Conservation (phyloP, 2,888 invertebrate species). For the Thysanoteuthis rhombus region DNA sequence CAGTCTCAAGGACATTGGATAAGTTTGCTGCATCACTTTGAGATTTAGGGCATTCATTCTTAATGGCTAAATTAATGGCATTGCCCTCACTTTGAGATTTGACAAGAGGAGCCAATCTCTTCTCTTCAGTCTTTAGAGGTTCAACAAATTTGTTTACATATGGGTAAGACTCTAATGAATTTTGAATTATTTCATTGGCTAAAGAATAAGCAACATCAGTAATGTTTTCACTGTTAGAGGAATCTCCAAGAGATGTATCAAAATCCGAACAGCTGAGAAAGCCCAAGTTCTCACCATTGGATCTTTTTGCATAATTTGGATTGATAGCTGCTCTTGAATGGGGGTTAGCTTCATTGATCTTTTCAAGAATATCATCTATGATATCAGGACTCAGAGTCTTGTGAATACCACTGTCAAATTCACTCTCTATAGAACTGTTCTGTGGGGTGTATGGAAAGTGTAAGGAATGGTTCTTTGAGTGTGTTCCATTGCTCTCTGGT, state of each 20-base stretch:
- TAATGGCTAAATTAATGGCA: background rate
- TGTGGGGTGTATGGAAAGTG: slow-evolving; percentile 66
- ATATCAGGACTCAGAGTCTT: slow-evolving; percentile 26
- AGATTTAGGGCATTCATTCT: slow-evolving; percentile 17
- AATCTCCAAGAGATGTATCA: background rate
- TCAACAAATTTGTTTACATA: slow-evolving; percentile 24
- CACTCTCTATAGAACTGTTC: slow-evolving; percentile 65
- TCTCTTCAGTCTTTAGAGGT: background rate
- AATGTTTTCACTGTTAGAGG: background rate
- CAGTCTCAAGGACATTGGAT: slow-evolving; percentile 24
- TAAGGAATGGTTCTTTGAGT: background rate
- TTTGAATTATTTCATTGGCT: slow-evolving; percentile 27
- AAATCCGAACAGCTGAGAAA: background rate
- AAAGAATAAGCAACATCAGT: slow-evolving; percentile 28
- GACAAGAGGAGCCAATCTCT: background rate
- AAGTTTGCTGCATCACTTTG: slow-evolving; percentile 16
- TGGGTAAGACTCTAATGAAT: slow-evolving; percentile 16
- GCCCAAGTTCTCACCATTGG: slow-evolving; percentile 15
- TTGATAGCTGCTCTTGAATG: slow-evolving; percentile 27
- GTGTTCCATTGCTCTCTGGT: background rate
- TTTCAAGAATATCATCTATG: slow-evolving; percentile 31
- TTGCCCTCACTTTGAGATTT: slow-evolving; percentile 24
- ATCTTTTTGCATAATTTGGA: background rate
- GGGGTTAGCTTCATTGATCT: slow-evolving; percentile 29
- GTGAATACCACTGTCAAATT: slow-evolving; percentile 41